Percentiles rank a stretch among this genome's conserved stretches.
phyloP scores from a whole-genome alignment of 2,888 invertebrate species.

The Clivina fossor region DNA sequence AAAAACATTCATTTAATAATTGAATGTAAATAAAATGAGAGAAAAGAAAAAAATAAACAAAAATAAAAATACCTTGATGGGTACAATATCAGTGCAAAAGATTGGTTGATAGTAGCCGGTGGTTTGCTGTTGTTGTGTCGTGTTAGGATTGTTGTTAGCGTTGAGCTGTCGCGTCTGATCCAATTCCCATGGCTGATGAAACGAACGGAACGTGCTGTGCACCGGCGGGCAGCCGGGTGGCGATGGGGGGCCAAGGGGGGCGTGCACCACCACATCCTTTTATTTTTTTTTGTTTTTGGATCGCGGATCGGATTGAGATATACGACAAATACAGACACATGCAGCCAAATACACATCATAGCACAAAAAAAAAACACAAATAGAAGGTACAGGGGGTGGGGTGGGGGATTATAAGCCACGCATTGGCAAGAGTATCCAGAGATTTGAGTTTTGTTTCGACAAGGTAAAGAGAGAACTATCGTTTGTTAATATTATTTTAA shows the following conservation, averaged over 20 bases:
- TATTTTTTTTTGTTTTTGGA: no score
- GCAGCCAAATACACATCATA: slow-evolving; percentile 51
- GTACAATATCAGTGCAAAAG: slow-evolving; percentile 58
- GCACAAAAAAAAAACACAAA: slow-evolving; percentile 28
- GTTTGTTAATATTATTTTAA: no score
- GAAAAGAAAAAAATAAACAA: no score
- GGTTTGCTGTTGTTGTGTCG: no score
- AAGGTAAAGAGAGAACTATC: no score
- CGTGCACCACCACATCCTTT: slow-evolving; percentile 56
- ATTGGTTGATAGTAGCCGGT: slow-evolving; percentile 40
- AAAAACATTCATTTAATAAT: no score
- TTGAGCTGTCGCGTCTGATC: slow-evolving; percentile 60
- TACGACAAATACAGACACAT: slow-evolving; percentile 54
- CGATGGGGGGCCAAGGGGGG: slow-evolving; percentile 52
- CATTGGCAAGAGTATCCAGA: no score
- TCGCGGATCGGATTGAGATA: no score
- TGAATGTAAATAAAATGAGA: no score
- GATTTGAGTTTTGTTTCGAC: no score
- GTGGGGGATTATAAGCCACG: no score
- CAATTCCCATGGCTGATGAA: slow-evolving; percentile 73
- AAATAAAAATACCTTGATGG: slow-evolving; percentile 60
- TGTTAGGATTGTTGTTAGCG: slow-evolving; percentile 48
- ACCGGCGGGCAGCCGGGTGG: slow-evolving; percentile 53
- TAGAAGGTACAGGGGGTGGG: no score
- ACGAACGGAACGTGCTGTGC: slow-evolving; percentile 58